Evolutionary conservation across 2,113 vertebrate species (phyloP).

Genomic region (Halichoeres trimaculatus): DNA sequence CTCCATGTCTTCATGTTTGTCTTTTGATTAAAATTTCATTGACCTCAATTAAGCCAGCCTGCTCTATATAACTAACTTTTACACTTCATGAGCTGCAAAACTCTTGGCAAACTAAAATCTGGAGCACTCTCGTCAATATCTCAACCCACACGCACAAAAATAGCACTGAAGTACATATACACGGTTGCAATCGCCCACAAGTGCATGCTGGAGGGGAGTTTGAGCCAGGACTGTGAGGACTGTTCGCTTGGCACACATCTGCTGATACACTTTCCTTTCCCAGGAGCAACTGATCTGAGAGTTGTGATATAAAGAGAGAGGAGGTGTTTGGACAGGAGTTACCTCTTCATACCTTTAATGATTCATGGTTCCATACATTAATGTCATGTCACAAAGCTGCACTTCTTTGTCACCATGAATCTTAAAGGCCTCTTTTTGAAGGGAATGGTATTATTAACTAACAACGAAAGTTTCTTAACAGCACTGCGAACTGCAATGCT

Average conservation of each 20-base stretch:
- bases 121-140: conserved; percentile 39
- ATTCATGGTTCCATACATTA: too few relatives aligned
- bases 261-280: too few relatives aligned
- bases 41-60: conserved; percentile 43
- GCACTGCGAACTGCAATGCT: too few relatives aligned
- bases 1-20: conserved; percentile 35
- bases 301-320: background rate
- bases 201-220: conserved; percentile 12
- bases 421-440: too few relatives aligned
- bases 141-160: conserved; percentile 62
- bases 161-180: conserved; percentile 56
- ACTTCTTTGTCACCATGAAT: too few relatives aligned
- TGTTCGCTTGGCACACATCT: conserved; percentile 9
- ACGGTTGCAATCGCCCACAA: conserved; percentile 44
- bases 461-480: too few relatives aligned
- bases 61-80: conserved; percentile 48
- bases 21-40: conserved; percentile 65
- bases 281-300: conserved; percentile 1
- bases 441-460: too few relatives aligned
- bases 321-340: background rate
- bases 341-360: background rate
- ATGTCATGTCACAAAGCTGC: too few relatives aligned
- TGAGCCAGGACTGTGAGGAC: conserved; percentile 24
- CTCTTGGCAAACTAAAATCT: conserved; percentile 39
- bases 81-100: conserved; percentile 27